Conservation (phyloP, 2,888 invertebrate genomes). For the Hesperia comma region DNA sequence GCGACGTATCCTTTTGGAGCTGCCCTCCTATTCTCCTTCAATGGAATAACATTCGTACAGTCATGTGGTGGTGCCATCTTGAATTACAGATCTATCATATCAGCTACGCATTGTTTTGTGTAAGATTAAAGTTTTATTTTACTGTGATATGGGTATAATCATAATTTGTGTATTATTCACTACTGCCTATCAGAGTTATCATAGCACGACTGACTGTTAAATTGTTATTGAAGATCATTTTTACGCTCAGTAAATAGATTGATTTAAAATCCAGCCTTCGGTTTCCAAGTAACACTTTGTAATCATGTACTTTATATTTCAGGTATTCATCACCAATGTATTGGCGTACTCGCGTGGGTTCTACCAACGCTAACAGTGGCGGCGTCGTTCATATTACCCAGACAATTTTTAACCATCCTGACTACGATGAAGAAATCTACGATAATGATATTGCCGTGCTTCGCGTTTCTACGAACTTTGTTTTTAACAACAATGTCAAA, state of each 20-base stretch:
- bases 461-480: constrained; percentile 47
- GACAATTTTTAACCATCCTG: constrained; percentile 51
- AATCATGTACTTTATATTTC: neutral
- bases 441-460: constrained; percentile 61
- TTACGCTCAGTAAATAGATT: no score
- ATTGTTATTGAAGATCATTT: no score
- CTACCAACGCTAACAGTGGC: constrained; percentile 52
- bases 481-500: constrained; percentile 46
- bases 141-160: neutral
- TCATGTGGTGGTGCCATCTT: constrained; percentile 37
- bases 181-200: no score
- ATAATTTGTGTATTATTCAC: no score
- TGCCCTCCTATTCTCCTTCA: constrained; percentile 41
- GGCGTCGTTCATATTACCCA: constrained; percentile 47
- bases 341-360: constrained; percentile 57
- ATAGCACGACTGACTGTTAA: no score
- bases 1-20: constrained; percentile 43
- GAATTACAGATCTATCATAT: constrained; percentile 33
- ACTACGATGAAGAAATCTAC: neutral
- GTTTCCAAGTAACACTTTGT: no score
- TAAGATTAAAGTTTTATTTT: constrained; percentile 20
- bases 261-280: no score
- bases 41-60: constrained; percentile 37
- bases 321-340: neutral
- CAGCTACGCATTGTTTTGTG: constrained; percentile 36